Evolutionary conservation across 2,797 vertebrate species (phyloP), one percentile per base, ranked within the genome.

Genomic region (Dryobates pubescens): DNA sequence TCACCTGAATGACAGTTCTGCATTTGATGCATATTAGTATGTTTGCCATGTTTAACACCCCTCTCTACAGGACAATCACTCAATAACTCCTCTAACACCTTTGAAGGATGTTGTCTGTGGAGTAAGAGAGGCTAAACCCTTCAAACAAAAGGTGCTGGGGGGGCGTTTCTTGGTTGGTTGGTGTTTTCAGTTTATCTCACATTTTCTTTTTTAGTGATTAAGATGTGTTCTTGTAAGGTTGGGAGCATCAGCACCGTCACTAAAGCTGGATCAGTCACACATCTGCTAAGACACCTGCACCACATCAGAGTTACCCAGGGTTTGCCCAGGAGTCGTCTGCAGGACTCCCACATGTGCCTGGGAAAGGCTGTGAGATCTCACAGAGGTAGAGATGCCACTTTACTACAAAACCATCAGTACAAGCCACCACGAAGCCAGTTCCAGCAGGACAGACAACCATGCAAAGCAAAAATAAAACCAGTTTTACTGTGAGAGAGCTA

Each of bases 291-390:
- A 63, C 34, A 51, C 30, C 16, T 11, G 7, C 16, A 27, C 30
- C 41, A 49, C 1, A 0, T 4, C 8, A 62, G 24, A 11, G 32
- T 47, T 22, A 24, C 13, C 9, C 1, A 0, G 14, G n/a, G 18
- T 19, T 59, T 59, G 53, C n/a, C 30, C 10, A 17, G 32, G 24
- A 18, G 24, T 13, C 23, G 19, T 13, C 23, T 27, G 27, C 1
- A 0, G 22, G 36, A 22, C 45, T 69, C n/a, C 17, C 16, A n/a
- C 47, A 12, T 0, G 2, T 3, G 1, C 29, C 32, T 23, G 22
- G 34, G 22, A 43, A n/a, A 51, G 7, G 43, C 20, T 16, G 7
- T 2, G 17, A 73, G 67, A n/a, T 51, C 22, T 47, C 57, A 38
- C 1, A 1, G 22, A 22, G 27, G 34, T 18, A 26, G 43, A 58